phyloP scores from a whole-genome alignment of 2,888 invertebrate species.

The Lepas anatifera region DNA sequence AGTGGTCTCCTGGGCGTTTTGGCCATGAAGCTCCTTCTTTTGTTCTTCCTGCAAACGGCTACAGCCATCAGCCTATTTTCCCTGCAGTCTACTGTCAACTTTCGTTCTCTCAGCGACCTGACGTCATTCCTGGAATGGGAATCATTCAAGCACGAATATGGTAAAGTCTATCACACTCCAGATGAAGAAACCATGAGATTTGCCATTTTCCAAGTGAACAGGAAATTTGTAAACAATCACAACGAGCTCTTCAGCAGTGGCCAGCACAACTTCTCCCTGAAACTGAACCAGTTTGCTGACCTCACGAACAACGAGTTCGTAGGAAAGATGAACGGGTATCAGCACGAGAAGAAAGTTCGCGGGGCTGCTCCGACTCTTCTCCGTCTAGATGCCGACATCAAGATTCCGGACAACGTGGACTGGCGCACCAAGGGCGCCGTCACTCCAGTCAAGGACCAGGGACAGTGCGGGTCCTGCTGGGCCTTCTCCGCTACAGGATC shows the following conservation, averaged over 20 bases:
- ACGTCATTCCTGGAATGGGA: conserved; percentile 18
- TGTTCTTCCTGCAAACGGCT: not conserved
- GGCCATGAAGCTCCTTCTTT: too few relatives aligned
- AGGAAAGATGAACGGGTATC: conserved; percentile 52
- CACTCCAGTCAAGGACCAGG: conserved; percentile 34
- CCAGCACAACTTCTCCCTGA: conserved; percentile 26
- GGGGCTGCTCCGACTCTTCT: conserved; percentile 13
- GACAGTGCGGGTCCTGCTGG: conserved; percentile 44
- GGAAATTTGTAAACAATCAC: conserved; percentile 67
- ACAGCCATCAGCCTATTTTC: not conserved
- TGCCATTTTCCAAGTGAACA: conserved; percentile 81
- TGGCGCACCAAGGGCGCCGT: conserved; percentile 34
- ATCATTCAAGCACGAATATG: conserved; percentile 24
- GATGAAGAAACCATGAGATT: conserved; percentile 69
- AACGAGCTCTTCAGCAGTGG: conserved; percentile 39
- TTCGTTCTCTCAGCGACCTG: not conserved
- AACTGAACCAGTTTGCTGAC: conserved; percentile 62
- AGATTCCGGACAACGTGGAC: conserved; percentile 28
- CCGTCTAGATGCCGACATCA: conserved; percentile 3
- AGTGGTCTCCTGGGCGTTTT: too few relatives aligned
- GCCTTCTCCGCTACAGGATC: conserved; percentile 35
- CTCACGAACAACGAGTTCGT: conserved; percentile 73
- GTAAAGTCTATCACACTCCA: conserved; percentile 52
- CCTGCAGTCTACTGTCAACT: not conserved
- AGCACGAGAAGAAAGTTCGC: conserved; percentile 28